Percentiles rank a stretch among this genome's conserved stretches.
phyloP scores from a whole-genome alignment of 2,888 invertebrate species.

The Allophyes oxyacanthae region DNA sequence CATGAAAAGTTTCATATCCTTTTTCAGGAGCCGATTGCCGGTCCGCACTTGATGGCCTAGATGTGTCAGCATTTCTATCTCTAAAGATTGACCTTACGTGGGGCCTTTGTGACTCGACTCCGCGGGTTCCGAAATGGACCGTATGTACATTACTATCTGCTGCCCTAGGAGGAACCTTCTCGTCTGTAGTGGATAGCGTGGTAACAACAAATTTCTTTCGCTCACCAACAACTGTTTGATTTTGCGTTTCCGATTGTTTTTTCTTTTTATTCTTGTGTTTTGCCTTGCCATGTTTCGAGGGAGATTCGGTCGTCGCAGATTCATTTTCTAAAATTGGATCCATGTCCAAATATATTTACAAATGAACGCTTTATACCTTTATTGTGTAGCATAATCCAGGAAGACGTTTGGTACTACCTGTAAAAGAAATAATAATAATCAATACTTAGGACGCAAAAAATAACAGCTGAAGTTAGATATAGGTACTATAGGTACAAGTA shows the following conservation, averaged over 20 bases:
- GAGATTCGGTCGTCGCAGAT: constrained; percentile 79
- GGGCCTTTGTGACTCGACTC: constrained; percentile 84
- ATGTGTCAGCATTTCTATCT: constrained; percentile 75
- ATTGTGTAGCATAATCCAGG: constrained; percentile 76
- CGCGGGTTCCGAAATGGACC: constrained; percentile 86
- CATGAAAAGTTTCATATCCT: constrained; percentile 87
- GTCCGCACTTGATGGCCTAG: constrained; percentile 81
- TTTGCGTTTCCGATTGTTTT: constrained; percentile 72
- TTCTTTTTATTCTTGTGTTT: constrained; percentile 85
- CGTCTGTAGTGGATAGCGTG: constrained; percentile 76
- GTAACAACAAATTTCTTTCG: constrained; percentile 84
- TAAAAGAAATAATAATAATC: constrained; percentile 59
- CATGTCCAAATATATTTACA: constrained; percentile 71
- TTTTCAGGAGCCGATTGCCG: constrained; percentile 76
- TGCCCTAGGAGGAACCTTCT: constrained; percentile 75
- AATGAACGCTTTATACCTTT: constrained; percentile 68
- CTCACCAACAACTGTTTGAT: constrained; percentile 83
- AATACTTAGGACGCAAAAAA: not conserved
- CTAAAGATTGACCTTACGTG: constrained; percentile 84
- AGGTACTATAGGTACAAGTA: not conserved
- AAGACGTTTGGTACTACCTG: constrained; percentile 72
- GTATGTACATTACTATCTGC: constrained; percentile 82
- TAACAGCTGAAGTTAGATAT: not conserved
- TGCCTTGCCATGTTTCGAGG: constrained; percentile 80
- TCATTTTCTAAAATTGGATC: constrained; percentile 88